Conservation (phyloP, 2,888 invertebrate genomes). For the Nomada goodeniana region DNA sequence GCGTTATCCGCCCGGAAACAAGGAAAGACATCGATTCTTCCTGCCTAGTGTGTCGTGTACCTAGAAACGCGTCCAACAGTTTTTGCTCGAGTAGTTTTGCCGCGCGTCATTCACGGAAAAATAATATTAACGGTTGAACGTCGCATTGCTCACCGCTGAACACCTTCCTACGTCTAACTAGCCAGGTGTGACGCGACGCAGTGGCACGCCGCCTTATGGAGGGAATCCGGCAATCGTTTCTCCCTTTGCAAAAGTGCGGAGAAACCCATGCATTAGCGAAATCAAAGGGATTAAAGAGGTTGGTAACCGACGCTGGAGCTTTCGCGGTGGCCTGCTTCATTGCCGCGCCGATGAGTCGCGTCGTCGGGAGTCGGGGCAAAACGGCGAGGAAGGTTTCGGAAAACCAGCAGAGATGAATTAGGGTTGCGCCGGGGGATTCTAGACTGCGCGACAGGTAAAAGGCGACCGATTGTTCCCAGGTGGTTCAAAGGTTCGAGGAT, state of each 20-base stretch:
- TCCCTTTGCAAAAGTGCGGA: not conserved
- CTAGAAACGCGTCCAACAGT: not conserved
- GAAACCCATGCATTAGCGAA: constrained; percentile 55
- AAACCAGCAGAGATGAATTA: constrained; percentile 34
- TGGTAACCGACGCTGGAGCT: constrained; percentile 14
- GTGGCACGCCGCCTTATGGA: not conserved
- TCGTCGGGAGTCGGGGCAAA: not conserved
- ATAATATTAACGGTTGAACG: not conserved
- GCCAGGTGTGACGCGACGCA: not conserved
- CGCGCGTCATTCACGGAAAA: not conserved
- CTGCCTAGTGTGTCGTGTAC: not conserved
- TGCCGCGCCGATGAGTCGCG: not conserved
- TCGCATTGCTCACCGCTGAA: not conserved
- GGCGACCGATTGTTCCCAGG: constrained; percentile 34
- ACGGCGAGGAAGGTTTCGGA: constrained; percentile 14
- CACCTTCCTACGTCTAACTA: not conserved
- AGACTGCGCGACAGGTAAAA: constrained; percentile 32
- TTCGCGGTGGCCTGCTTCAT: not conserved
- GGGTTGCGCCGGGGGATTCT: constrained; percentile 13
- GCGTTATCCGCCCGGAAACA: not conserved
- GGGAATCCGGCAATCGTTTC: no score
- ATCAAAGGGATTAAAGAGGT: constrained; percentile 52
- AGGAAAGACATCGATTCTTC: not conserved
- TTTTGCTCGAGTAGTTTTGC: not conserved
- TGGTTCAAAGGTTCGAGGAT: constrained; percentile 32